Percentiles rank a stretch among this genome's conserved stretches.
Evolutionary conservation across 2,113 vertebrate species (phyloP).

Genomic region (Xiphophorus maculatus): DNA sequence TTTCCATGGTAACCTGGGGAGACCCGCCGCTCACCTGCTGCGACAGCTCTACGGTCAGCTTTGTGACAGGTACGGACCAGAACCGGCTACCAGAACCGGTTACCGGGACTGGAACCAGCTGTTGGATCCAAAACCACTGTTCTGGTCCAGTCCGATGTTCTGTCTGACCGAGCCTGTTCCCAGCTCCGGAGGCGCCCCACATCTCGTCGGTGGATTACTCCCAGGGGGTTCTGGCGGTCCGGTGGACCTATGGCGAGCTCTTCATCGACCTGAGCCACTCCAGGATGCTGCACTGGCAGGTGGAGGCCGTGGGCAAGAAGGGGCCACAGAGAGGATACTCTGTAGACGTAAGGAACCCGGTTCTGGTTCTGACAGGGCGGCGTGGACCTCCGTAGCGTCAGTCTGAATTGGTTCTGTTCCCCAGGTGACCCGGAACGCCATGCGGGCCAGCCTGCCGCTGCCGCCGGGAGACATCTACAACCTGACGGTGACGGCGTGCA

Average conservation of each 20-base stretch:
- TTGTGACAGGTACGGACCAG: slow-evolving; percentile 86
- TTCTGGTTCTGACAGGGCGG: too few species aligned
- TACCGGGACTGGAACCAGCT: too few species aligned
- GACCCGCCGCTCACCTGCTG: slow-evolving; percentile 93
- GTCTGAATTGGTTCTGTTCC: background rate
- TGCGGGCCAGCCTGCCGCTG: slow-evolving; percentile 88
- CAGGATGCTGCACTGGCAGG: slow-evolving; percentile 94
- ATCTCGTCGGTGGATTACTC: slow-evolving; percentile 90
- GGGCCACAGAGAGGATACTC: slow-evolving; percentile 86
- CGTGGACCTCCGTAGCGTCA: background rate
- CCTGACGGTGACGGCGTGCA: slow-evolving; percentile 93
- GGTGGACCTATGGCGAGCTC: slow-evolving; percentile 91
- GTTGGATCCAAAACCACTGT: background rate
- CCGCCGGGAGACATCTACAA: slow-evolving; percentile 97
- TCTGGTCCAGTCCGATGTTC: background rate
- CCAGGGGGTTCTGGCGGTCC: slow-evolving; percentile 85
- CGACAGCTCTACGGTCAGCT: slow-evolving; percentile 91
- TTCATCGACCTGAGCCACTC: slow-evolving; percentile 92
- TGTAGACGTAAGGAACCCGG: slow-evolving; percentile 67
- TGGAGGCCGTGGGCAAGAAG: slow-evolving; percentile 90
- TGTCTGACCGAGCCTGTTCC: background rate
- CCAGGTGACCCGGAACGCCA: slow-evolving; percentile 89
- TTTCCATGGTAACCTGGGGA: slow-evolving; percentile 96
- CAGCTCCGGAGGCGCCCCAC: slow-evolving; percentile 93
- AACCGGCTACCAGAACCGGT: too few species aligned